Conservation (phyloP, 2,888 invertebrate species). For the Blastobasis lacticolella region DNA sequence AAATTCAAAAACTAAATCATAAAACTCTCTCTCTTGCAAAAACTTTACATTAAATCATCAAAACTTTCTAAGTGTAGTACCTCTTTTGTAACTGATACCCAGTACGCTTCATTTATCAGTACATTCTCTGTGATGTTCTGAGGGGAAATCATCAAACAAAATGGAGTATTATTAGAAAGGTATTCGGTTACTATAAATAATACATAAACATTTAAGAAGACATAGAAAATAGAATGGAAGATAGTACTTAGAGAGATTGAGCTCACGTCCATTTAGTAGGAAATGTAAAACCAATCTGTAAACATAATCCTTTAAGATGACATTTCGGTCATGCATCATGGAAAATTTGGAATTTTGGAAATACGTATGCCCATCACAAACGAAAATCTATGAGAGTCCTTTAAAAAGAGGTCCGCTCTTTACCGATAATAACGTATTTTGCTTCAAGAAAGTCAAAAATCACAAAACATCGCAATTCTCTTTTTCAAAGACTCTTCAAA, state of each 20-base stretch:
- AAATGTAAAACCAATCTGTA: slow-evolving; percentile 62
- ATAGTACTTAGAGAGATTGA: slow-evolving; percentile 33
- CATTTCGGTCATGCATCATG: slow-evolving; percentile 48
- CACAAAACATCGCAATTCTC: slow-evolving; percentile 5
- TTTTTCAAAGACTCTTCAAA: slow-evolving; percentile 19
- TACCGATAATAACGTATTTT: neutral
- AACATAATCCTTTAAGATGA: slow-evolving; percentile 44
- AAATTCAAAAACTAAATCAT: slow-evolving; percentile 74
- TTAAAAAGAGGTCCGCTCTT: slow-evolving; percentile 1
- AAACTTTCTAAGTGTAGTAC: slow-evolving; percentile 79
- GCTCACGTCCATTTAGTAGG: slow-evolving; percentile 62
- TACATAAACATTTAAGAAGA: slow-evolving; percentile 13
- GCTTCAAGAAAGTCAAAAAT: neutral
- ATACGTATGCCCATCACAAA: slow-evolving; percentile 1
- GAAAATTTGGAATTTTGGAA: slow-evolving; percentile 39
- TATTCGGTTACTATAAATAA: slow-evolving; percentile 32
- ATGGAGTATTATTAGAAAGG: slow-evolving; percentile 63
- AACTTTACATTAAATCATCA: slow-evolving; percentile 74
- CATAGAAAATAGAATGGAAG: slow-evolving; percentile 12
- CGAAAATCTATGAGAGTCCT: neutral
- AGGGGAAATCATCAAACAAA: slow-evolving; percentile 79
- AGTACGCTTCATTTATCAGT: slow-evolving; percentile 95
- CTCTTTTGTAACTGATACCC: slow-evolving; percentile 95
- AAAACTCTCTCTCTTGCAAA: slow-evolving; percentile 72
- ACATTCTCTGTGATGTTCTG: slow-evolving; percentile 97